phyloP scores from a whole-genome alignment of 2,888 invertebrate genomes.

The Andrena bicolor region DNA sequence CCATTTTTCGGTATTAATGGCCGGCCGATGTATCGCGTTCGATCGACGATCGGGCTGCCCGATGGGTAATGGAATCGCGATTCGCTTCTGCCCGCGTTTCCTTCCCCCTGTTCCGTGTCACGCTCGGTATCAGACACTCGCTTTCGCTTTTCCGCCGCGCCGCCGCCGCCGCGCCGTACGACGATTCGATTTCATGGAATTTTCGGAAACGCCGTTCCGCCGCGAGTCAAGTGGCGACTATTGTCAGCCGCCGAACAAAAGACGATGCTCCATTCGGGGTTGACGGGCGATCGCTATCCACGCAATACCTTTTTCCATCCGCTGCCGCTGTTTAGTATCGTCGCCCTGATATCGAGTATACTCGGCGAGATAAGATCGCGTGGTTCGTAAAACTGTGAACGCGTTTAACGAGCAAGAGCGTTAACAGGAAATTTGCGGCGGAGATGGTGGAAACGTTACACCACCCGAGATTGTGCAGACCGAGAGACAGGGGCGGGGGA shows the following conservation, averaged over 20 bases:
- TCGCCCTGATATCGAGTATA: no score
- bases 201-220: neutral
- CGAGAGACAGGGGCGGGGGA: conserved; percentile 37
- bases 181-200: conserved; percentile 25
- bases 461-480: conserved; percentile 37
- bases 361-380: neutral
- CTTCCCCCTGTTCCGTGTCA: conserved; percentile 45
- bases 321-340: neutral
- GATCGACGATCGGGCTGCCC: conserved; percentile 72
- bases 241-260: neutral
- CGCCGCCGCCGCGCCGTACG: neutral
- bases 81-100: conserved; percentile 68
- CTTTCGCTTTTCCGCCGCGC: conserved; percentile 39
- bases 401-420: conserved; percentile 30
- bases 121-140: conserved; percentile 20
- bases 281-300: no score
- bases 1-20: conserved; percentile 82
- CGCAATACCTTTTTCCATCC: no score
- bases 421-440: conserved; percentile 54
- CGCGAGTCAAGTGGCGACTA: neutral
- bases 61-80: conserved; percentile 76
- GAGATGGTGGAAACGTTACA: conserved; percentile 53
- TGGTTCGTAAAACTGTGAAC: conserved; percentile 9
- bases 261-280: no score
- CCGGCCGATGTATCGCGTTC: conserved; percentile 69